Evolutionary conservation across 2,888 invertebrate genomes (phyloP), one percentile per base, ranked within the genome.

Genomic region (Drosophila barbarae): DNA sequence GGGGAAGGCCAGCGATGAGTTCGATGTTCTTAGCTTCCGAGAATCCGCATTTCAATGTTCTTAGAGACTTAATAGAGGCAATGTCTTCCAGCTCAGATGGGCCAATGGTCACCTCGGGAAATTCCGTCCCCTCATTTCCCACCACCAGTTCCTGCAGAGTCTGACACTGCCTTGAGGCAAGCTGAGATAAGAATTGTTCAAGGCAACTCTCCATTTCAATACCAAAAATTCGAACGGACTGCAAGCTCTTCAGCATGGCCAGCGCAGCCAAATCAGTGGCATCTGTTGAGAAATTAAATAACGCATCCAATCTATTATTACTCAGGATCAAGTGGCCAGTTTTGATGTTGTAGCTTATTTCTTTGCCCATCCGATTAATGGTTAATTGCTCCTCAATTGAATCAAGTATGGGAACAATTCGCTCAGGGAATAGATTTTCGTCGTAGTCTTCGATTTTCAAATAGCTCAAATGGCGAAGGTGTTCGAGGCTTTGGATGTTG

Each of bases 41-140:
- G 35, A 54, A 46, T 8, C 54, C 46, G 6, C 54, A 54, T 8
- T 46, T 18, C 5, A 54, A 13, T 5, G 23, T 46, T 6, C 3
- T 9, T 13, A 54, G 5, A 13, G 46, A 28, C 18, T 36, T 46
- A 3, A 54, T 46, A 13, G 46, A 26, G 3, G 54, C 7, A 5
- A 46, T 35, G 12, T 35, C 35, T 5, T 36, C 13, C 8, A 54
- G 13, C 18, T 46, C 54, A 1, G 5, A 10, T n/a, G 51, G 3
- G 18, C 13, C 21, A 1, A 41, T 13, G 12, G 39, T 23, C 4
- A 44, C 26, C 35, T 13, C 12, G 1, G n/a, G 23, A 23, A 23
- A 23, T 23, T 36, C 50, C 8, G n/a, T 50, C 23, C 21, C 8
- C 15, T 18, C 6, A 4, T 3, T 12, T 10, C 18, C 54, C 8